These are phyloP conservation scores for Oppia nitens DNA, from an alignment of 1,140 invertebrate genomes.

Conservation along the genomic window DNA sequence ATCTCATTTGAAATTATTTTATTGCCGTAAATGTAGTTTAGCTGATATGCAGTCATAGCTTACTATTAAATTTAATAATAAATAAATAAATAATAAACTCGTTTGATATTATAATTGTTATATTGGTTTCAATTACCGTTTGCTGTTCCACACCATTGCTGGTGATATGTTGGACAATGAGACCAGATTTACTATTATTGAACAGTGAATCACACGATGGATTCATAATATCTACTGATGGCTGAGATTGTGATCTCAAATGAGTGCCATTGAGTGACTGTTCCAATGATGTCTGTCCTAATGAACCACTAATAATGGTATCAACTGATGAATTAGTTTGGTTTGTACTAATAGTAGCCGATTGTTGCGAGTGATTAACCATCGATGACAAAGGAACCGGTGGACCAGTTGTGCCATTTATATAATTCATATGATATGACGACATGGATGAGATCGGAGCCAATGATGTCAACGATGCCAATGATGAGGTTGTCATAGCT, in stretches of 20 bases:
- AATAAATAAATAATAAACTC: too few species aligned
- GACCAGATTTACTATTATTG: too few species aligned
- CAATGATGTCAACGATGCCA: not conserved
- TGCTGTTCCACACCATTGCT: slow-evolving; percentile 24
- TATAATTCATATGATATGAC: not conserved
- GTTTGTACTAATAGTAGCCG: not conserved
- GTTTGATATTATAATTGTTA: not conserved
- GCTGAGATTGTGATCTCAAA: not conserved
- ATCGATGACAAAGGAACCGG: not conserved
- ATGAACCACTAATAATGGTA: not conserved
- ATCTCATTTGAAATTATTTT: too few species aligned
- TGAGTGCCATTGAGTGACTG: not conserved
- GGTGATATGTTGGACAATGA: too few species aligned
- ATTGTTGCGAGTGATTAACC: not conserved
- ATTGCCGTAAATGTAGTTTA: too few species aligned
- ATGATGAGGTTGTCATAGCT: not conserved
- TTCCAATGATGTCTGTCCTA: not conserved
- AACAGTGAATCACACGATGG: too few species aligned
- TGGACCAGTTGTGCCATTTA: not conserved
- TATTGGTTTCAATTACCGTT: slow-evolving; percentile 7
- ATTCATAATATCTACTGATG: too few species aligned
- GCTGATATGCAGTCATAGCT: too few species aligned
- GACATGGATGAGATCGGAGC: too few species aligned
- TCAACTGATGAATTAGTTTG: not conserved
- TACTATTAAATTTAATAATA: too few species aligned